Conservation (phyloP, 2,113 vertebrate species). For the Macaca nemestrina region DNA sequence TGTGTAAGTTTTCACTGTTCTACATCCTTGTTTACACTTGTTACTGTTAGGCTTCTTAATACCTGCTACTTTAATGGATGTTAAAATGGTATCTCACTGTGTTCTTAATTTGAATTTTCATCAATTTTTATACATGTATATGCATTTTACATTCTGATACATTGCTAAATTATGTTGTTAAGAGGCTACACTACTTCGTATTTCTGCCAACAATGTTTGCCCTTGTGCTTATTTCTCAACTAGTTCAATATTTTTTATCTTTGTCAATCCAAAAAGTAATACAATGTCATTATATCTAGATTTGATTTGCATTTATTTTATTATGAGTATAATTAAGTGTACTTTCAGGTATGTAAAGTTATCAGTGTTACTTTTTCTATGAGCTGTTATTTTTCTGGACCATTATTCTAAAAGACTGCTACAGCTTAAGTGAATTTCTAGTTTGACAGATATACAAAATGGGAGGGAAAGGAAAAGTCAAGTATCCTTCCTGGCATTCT, state of each 20-base stretch:
- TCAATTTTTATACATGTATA: neutral
- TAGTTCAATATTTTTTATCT: neutral
- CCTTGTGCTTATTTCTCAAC: neutral
- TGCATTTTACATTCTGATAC: neutral
- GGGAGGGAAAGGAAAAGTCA: neutral
- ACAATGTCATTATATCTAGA: neutral
- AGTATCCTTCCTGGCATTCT: neutral
- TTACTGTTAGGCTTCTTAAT: neutral
- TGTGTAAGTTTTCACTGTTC: neutral
- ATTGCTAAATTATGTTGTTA: conserved; percentile 1
- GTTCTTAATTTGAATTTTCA: neutral
- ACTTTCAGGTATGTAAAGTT: neutral
- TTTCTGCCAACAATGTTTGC: neutral
- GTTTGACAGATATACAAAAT: neutral
- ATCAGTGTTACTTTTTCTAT: neutral
- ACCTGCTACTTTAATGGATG: neutral
- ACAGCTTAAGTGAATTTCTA: conserved; percentile 20
- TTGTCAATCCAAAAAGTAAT: neutral
- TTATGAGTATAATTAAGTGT: neutral
- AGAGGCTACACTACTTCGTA: neutral
- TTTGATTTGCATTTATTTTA: neutral
- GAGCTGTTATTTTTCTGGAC: neutral
- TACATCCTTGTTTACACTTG: neutral
- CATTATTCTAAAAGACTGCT: conserved; percentile 39
- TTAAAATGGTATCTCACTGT: neutral